A percentile compares a stretch with the other conserved stretches of the same genome.
Conservation (phyloP, 2,113 vertebrate genomes). For the Ictidomys tridecemlineatus region DNA sequence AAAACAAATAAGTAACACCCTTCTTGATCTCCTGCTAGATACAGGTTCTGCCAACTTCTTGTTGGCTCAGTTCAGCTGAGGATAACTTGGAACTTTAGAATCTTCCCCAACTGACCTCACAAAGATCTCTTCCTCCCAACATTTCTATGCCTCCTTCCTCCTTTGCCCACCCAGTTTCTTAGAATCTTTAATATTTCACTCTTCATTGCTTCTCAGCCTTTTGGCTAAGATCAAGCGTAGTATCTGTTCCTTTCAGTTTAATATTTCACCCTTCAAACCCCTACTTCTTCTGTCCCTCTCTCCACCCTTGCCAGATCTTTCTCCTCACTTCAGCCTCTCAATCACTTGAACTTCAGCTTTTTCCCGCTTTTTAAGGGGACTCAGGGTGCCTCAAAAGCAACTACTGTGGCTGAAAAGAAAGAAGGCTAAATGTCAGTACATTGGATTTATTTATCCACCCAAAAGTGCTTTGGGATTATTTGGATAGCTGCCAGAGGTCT, state of each 20-base stretch:
- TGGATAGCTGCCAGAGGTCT: not conserved
- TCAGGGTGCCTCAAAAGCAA: not conserved
- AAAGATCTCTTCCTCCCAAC: not conserved
- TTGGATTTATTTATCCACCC: too few relatives aligned
- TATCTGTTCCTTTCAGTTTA: too few relatives aligned
- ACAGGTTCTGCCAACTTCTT: too few relatives aligned
- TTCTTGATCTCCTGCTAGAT: too few relatives aligned
- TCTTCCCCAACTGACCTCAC: too few relatives aligned
- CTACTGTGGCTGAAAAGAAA: too few relatives aligned
- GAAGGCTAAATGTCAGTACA: too few relatives aligned
- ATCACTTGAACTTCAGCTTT: too few relatives aligned
- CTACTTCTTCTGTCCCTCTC: not conserved
- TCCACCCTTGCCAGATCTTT: not conserved
- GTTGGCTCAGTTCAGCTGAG: not conserved
- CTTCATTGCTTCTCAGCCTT: too few relatives aligned
- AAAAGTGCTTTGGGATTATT: not conserved
- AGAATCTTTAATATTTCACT: not conserved
- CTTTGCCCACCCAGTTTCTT: too few relatives aligned
- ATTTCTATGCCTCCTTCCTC: not conserved
- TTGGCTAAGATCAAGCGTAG: too few relatives aligned
- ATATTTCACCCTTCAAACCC: not conserved
- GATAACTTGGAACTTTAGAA: not conserved
- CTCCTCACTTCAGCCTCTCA: not conserved
- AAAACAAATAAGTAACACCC: too few relatives aligned
- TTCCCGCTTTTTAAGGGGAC: not conserved